Evolutionary conservation across 2,888 invertebrate species (phyloP).

Genomic region (Dryadula phaetusa): DNA sequence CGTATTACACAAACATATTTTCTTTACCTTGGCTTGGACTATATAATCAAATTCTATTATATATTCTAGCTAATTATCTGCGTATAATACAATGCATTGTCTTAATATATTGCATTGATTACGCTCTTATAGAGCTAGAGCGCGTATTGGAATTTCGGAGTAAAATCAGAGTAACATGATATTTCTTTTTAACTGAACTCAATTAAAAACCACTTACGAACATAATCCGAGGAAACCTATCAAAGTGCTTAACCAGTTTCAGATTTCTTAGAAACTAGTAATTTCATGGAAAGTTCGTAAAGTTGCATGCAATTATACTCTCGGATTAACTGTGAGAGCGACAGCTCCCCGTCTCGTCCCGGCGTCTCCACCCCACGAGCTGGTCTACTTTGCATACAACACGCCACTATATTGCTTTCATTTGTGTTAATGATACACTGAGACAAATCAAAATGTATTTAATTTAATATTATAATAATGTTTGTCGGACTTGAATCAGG

Average conservation of each 20-base stretch:
- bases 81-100: not conserved
- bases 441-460: not conserved
- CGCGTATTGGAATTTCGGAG: not conserved
- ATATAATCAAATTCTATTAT: no score
- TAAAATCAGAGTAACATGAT: not conserved
- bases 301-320: not conserved
- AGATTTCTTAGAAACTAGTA: not conserved
- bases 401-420: conserved; percentile 20
- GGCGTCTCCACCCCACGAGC: not conserved
- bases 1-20: no score
- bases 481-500: no score
- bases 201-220: not conserved
- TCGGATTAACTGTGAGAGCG: conserved; percentile 1
- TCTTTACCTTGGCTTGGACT: no score
- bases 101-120: not conserved
- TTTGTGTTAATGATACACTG: not conserved
- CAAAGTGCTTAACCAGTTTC: not conserved
- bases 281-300: not conserved
- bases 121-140: not conserved
- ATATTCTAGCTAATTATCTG: no score
- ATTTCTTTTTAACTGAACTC: not conserved
- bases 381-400: conserved; percentile 23
- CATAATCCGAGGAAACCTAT: not conserved
- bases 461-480: no score
- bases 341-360: not conserved